Evolutionary conservation across 2,113 vertebrate genomes (phyloP).

Genomic region (Gymnorhina tibicen): DNA sequence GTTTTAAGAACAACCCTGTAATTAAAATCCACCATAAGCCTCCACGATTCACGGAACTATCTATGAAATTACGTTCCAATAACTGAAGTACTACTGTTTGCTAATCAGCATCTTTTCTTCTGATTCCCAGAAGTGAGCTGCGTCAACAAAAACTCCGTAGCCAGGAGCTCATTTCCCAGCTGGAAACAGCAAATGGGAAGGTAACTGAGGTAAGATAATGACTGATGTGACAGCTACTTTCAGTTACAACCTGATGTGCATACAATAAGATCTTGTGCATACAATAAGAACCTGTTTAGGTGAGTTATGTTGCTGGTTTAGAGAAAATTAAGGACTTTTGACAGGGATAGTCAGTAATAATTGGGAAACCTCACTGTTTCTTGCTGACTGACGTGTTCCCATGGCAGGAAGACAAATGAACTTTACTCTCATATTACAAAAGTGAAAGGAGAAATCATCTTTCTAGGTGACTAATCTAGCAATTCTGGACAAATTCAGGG

Average conservation of each 20-base stretch:
- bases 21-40: neutral
- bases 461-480: neutral
- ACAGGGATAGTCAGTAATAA: neutral
- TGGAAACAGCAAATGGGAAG: constrained; percentile 81
- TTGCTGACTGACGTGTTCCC: neutral
- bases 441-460: neutral
- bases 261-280: neutral
- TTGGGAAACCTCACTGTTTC: neutral
- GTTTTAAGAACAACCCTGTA: neutral
- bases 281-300: neutral
- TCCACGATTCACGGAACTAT: neutral
- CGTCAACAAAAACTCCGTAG: constrained; percentile 83
- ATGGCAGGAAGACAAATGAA: neutral
- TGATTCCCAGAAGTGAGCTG: constrained; percentile 81
- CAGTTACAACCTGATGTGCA: neutral
- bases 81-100: neutral
- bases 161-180: constrained; percentile 81
- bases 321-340: neutral
- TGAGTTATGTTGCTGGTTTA: neutral
- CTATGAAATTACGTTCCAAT: neutral
- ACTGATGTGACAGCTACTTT: neutral
- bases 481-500: neutral
- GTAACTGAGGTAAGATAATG: constrained; percentile 79
- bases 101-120: constrained; percentile 17
- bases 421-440: neutral